phyloP scores from a whole-genome alignment of 2,797 vertebrate species.

The Microctenopoma lineatum region DNA sequence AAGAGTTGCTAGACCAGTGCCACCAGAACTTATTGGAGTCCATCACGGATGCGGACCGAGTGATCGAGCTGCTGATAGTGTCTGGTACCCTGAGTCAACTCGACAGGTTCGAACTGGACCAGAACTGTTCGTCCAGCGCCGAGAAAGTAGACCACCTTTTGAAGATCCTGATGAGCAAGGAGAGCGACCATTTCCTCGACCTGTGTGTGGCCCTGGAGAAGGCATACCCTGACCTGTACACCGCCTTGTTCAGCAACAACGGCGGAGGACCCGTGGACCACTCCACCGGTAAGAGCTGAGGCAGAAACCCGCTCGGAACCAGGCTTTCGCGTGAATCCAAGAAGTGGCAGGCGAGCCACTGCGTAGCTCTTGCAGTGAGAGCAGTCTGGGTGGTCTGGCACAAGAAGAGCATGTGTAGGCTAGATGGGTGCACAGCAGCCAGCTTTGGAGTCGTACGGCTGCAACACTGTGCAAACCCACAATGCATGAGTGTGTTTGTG shows the following conservation, averaged over 20 bases:
- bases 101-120: constrained; percentile 90
- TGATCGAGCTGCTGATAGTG: constrained; percentile 91
- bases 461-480: neutral
- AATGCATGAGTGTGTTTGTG: constrained; percentile 15
- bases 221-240: constrained; percentile 93
- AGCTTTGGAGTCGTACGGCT: neutral
- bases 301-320: neutral
- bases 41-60: constrained; percentile 92
- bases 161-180: constrained; percentile 94
- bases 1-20: constrained; percentile 95
- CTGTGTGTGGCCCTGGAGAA: constrained; percentile 96
- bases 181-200: constrained; percentile 96
- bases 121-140: constrained; percentile 86
- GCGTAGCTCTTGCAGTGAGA: constrained; percentile 10
- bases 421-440: neutral
- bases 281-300: constrained; percentile 80
- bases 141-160: constrained; percentile 95
- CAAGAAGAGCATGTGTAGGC: constrained; percentile 15
- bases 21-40: constrained; percentile 95
- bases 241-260: constrained; percentile 89
- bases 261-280: constrained; percentile 87
- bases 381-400: constrained; percentile 69
- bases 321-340: constrained; percentile 1
- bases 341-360: constrained; percentile 6
- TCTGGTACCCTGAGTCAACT: constrained; percentile 90